Percentiles rank a stretch among this genome's conserved stretches.
phyloP scores from a whole-genome alignment of 2,113 vertebrate species.

The Mirounga angustirostris region DNA sequence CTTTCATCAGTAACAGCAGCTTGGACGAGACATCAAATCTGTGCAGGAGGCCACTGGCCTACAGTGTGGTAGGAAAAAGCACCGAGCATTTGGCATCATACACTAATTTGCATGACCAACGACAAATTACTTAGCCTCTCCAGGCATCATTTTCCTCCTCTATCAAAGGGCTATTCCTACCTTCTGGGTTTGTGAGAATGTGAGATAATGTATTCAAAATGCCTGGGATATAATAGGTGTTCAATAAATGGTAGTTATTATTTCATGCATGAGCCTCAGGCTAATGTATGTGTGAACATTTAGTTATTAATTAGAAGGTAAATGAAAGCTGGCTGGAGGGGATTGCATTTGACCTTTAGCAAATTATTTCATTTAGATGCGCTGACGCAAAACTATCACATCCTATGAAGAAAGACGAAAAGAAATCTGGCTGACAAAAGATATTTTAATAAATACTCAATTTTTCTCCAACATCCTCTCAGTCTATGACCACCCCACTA shows the following conservation, averaged over 20 bases:
- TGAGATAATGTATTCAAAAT: constrained; percentile 65
- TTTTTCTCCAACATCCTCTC: constrained; percentile 42
- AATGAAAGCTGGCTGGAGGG: constrained; percentile 81
- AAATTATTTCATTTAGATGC: constrained; percentile 81
- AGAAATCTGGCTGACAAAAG: constrained; percentile 79
- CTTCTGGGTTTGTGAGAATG: constrained; percentile 55
- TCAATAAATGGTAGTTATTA: constrained; percentile 76
- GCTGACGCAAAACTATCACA: constrained; percentile 79
- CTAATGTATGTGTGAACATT: constrained; percentile 75
- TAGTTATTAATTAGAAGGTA: constrained; percentile 83
- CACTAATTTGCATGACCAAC: constrained; percentile 39
- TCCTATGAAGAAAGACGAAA: constrained; percentile 74
- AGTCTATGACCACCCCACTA: not conserved
- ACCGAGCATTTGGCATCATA: not conserved
- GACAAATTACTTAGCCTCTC: constrained; percentile 48
- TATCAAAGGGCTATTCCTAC: constrained; percentile 35
- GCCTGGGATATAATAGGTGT: constrained; percentile 74
- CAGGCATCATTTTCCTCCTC: constrained; percentile 37
- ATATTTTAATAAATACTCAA: constrained; percentile 78
- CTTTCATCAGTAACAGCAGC: not conserved
- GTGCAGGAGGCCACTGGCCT: constrained; percentile 10
- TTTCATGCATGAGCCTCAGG: constrained; percentile 72
- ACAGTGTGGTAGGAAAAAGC: not conserved
- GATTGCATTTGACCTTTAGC: constrained; percentile 81
- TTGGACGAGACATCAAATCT: not conserved